Evolutionary conservation across 2,888 invertebrate species (phyloP).

Genomic region (Trachelus iudaicus): DNA sequence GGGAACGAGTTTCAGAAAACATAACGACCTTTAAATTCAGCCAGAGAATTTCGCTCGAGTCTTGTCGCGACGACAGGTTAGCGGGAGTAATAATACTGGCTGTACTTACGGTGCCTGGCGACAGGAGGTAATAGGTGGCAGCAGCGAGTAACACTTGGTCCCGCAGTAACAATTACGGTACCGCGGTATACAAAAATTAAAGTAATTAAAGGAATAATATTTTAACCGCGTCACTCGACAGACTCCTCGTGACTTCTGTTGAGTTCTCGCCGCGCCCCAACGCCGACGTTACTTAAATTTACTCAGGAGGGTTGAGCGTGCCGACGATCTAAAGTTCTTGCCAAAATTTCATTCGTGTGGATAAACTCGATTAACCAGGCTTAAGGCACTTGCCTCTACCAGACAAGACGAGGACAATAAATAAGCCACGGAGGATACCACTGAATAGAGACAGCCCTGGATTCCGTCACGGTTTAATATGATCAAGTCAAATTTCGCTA

Average conservation of each 20-base stretch:
- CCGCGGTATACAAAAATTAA: neutral
- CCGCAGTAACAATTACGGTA: neutral
- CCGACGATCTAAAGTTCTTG: neutral
- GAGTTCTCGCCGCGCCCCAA: neutral
- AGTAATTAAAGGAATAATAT: constrained; percentile 1
- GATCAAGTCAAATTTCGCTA: neutral
- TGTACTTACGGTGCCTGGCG: neutral
- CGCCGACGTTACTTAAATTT: neutral
- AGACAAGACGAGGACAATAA: neutral
- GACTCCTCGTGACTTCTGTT: neutral
- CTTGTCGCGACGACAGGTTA: neutral
- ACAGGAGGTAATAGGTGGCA: neutral
- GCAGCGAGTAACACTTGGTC: neutral
- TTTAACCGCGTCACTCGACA: neutral
- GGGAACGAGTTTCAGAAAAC: constrained; percentile 13
- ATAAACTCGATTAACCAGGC: neutral
- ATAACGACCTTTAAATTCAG: constrained; percentile 36
- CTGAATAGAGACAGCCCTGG: neutral
- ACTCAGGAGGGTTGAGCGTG: neutral
- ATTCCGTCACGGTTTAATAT: neutral
- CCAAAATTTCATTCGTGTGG: neutral
- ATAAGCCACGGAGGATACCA: neutral
- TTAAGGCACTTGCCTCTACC: neutral
- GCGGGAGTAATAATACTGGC: neutral
- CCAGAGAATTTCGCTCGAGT: constrained; percentile 32